Evolutionary conservation across 2,113 vertebrate genomes (phyloP).

Genomic region (Psilopsiagon aurifrons): DNA sequence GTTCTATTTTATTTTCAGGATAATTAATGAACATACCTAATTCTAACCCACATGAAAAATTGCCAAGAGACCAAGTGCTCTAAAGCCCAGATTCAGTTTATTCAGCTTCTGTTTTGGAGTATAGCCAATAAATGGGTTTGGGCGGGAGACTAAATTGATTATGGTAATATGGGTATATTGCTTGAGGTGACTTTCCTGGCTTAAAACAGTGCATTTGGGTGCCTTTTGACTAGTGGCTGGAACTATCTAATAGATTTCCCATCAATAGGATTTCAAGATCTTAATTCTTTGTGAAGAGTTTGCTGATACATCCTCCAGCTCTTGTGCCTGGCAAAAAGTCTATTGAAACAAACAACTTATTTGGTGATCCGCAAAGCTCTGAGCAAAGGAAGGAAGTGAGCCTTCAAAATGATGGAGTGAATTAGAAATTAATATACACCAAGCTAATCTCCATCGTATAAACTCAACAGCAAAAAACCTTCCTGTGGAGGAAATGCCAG

Average conservation of each 20-base stretch:
- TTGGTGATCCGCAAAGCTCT: slow-evolving; percentile 24
- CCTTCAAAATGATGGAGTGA: slow-evolving; percentile 71
- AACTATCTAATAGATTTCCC: not conserved
- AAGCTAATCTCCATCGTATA: slow-evolving; percentile 62
- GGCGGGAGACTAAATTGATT: not conserved
- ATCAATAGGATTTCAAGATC: not conserved
- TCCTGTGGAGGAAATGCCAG: slow-evolving; percentile 65
- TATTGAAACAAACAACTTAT: slow-evolving; percentile 45
- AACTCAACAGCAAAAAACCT: slow-evolving; percentile 47
- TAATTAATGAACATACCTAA: not conserved
- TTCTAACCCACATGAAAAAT: not conserved
- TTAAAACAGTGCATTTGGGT: not conserved
- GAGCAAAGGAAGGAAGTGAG: slow-evolving; percentile 56
- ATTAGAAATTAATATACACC: slow-evolving; percentile 71
- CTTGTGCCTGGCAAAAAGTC: slow-evolving; percentile 6
- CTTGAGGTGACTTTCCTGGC: not conserved
- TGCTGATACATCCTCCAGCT: slow-evolving; percentile 39
- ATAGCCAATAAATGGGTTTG: not conserved
- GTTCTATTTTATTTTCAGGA: not conserved
- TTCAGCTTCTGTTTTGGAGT: not conserved
- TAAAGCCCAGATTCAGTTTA: not conserved
- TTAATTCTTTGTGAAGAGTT: slow-evolving; percentile 18
- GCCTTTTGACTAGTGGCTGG: not conserved
- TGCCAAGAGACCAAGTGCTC: not conserved
- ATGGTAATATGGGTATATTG: not conserved